A percentile compares a stretch with the other conserved stretches of the same genome.
Conservation (phyloP, 2,113 vertebrate genomes). For the Perca flavescens region DNA sequence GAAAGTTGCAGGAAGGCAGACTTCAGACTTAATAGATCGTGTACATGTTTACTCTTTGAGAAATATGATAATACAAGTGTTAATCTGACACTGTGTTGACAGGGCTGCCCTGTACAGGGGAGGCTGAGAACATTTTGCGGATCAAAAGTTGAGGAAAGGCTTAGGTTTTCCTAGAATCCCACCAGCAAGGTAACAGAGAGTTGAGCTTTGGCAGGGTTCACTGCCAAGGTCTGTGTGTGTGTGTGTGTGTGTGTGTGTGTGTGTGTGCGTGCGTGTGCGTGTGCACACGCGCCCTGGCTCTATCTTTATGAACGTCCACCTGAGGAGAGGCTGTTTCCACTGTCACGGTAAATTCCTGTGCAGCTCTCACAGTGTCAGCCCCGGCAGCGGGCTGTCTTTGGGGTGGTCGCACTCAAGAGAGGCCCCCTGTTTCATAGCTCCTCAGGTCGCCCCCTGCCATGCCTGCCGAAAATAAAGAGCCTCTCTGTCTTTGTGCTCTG, state of each 20-base stretch:
- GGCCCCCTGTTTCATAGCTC: conserved; percentile 69
- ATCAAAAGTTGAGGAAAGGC: conserved; percentile 73
- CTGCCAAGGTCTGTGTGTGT: conserved; percentile 66
- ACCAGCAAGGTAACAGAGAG: conserved; percentile 68
- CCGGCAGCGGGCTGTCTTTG: conserved; percentile 63
- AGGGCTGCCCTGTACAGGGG: conserved; percentile 23
- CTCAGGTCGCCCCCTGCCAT: conserved; percentile 62
- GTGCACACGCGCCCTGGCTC: conserved; percentile 3
- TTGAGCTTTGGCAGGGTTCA: conserved; percentile 74
- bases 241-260: too few species aligned
- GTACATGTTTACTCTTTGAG: conserved; percentile 29
- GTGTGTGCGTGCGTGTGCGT: conserved; percentile 20
- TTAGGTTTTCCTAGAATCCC: conserved; percentile 67
- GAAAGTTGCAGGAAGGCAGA: conserved; percentile 3
- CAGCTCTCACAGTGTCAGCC: conserved; percentile 69
- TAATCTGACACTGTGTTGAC: conserved; percentile 64
- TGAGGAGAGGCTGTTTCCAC: conserved; percentile 79
- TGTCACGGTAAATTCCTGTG: conserved; percentile 80
- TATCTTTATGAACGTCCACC: conserved; percentile 72
- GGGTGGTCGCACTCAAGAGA: conserved; percentile 75
- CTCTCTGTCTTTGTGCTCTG: conserved; percentile 71
- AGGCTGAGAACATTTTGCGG: conserved; percentile 62
- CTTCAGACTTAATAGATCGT: conserved; percentile 19
- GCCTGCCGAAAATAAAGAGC: conserved; percentile 75
- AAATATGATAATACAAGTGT: conserved; percentile 56